These are phyloP conservation scores for Agrotis segetum DNA, from an alignment of 2,888 invertebrate genomes.

Conservation along the genomic window DNA sequence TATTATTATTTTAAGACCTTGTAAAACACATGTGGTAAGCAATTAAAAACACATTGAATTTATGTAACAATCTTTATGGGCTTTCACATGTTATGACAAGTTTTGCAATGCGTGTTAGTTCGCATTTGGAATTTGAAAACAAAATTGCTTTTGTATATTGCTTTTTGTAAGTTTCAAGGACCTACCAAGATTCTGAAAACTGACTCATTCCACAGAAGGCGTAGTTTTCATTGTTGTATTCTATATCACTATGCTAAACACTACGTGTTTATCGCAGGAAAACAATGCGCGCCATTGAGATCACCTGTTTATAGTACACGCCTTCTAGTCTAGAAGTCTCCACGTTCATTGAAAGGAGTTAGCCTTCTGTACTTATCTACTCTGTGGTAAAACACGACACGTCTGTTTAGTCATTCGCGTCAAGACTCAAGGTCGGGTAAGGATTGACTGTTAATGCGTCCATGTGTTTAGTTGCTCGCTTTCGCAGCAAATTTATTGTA, in stretches of 20 bases:
- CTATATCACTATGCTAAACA: no score
- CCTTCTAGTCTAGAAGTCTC: not conserved
- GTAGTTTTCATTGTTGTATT: no score
- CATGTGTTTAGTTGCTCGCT: conserved; percentile 48
- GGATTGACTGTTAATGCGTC: conserved; percentile 79
- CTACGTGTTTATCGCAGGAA: no score
- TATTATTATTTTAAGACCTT: no score
- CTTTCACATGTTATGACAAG: no score
- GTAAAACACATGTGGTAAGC: no score
- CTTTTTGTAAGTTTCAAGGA: not conserved
- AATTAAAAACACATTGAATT: no score
- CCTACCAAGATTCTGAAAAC: not conserved
- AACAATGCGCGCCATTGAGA: not conserved
- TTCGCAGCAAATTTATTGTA: conserved; percentile 45
- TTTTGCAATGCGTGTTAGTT: not conserved
- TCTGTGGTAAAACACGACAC: conserved; percentile 69
- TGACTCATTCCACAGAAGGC: not conserved
- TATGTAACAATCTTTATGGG: no score
- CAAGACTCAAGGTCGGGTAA: conserved; percentile 79
- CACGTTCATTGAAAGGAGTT: not conserved
- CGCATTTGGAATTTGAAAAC: no score
- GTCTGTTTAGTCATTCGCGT: conserved; percentile 84
- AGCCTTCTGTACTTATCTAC: conserved; percentile 8
- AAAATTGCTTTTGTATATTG: not conserved
- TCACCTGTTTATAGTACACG: not conserved